These are phyloP conservation scores for Heterodera filipjevi DNA, from an alignment of 2,888 invertebrate species.

Conservation along the genomic window DNA sequence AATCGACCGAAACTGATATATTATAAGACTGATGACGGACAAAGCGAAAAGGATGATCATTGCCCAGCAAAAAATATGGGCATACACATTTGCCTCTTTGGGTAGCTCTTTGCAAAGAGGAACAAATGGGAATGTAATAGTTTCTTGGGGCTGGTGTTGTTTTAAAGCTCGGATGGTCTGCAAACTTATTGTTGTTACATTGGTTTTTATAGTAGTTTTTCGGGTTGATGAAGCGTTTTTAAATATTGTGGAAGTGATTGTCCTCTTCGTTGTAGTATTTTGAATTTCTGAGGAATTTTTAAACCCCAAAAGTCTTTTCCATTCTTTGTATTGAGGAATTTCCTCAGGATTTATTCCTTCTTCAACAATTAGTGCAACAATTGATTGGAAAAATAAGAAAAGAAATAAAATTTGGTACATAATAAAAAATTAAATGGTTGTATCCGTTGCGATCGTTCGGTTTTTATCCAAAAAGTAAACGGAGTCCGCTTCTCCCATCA, in stretches of 20 bases:
- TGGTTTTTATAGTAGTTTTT: slow-evolving; percentile 1
- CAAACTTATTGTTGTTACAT: neutral
- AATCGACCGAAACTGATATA: slow-evolving; percentile 14
- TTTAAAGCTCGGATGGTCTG: neutral
- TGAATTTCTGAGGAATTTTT: neutral
- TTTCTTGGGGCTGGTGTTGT: neutral
- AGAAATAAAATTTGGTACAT: neutral
- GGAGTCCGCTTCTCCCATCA: slow-evolving; percentile 21
- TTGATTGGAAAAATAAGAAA: neutral
- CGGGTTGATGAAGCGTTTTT: no score
- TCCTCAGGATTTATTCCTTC: neutral
- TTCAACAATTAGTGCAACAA: neutral
- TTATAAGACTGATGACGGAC: neutral
- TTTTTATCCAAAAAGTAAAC: slow-evolving; percentile 27
- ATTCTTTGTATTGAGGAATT: slow-evolving; percentile 17
- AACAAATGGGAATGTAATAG: neutral
- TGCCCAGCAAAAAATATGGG: slow-evolving; percentile 14
- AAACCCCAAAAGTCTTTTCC: neutral
- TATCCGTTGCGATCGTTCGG: slow-evolving; percentile 17
- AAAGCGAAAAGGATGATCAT: neutral
- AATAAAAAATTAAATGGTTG: neutral
- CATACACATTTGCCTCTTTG: neutral
- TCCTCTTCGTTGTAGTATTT: no score
- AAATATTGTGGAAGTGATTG: no score
- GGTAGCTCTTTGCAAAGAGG: slow-evolving; percentile 7